Conservation (phyloP, 2,113 vertebrate genomes). For the Holacanthus passer region DNA sequence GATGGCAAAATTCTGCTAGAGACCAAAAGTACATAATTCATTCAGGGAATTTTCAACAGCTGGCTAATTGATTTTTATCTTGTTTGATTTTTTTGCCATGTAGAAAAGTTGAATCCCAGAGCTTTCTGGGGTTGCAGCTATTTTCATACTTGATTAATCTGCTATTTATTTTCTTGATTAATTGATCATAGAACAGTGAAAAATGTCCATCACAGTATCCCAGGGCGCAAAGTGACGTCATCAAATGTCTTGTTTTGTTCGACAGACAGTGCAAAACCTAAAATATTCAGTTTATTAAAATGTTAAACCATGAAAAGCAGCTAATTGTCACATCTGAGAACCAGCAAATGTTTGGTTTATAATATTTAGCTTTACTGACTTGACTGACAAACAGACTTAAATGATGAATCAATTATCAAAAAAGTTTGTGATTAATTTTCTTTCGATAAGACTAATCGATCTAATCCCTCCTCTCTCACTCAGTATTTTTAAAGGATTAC, state of each 20-base stretch:
- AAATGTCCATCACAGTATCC: neutral
- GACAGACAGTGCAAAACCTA: neutral
- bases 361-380: neutral
- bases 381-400: too few relatives aligned
- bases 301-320: neutral
- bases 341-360: neutral
- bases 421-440: neutral
- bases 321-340: neutral
- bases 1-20: neutral
- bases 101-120: neutral
- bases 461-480: too few relatives aligned
- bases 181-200: neutral
- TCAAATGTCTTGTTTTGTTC: neutral
- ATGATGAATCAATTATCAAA: neutral
- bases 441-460: neutral
- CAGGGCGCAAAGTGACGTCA: neutral
- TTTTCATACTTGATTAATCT: neutral
- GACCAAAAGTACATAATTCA: neutral
- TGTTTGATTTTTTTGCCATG: neutral
- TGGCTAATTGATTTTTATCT: neutral
- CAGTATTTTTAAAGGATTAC: neutral
- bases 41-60: neutral
- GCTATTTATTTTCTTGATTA: neutral
- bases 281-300: neutral
- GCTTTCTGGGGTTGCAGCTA: neutral